These are phyloP conservation scores for Eulemur coronatus DNA, from an alignment of 2,797 vertebrate species.

Conservation along the genomic window DNA sequence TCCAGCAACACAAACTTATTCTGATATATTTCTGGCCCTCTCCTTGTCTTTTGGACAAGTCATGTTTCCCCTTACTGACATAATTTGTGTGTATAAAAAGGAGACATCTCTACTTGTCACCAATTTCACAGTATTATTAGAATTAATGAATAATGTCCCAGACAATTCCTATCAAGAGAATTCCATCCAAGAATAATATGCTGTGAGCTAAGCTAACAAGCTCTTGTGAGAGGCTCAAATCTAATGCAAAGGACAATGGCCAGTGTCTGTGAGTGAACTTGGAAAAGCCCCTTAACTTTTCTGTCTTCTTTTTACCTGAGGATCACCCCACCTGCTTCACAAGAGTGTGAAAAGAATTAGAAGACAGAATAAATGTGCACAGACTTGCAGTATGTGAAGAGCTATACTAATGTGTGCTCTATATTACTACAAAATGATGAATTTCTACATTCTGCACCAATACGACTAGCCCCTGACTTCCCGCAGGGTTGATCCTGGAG, in stretches of 20 bases:
- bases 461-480: not conserved
- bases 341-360: not conserved
- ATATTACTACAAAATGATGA: not conserved
- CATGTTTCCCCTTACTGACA: not conserved
- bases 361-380: not conserved
- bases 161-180: not conserved
- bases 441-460: not conserved
- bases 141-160: not conserved
- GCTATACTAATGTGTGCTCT: not conserved
- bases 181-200: not conserved
- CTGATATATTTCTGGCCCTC: not conserved
- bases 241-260: not conserved
- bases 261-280: not conserved
- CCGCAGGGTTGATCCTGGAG: not conserved
- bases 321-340: not conserved
- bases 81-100: not conserved
- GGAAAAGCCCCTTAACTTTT: not conserved
- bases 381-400: not conserved
- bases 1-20: not conserved
- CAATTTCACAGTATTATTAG: not conserved
- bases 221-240: not conserved
- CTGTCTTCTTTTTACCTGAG: not conserved
- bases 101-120: not conserved
- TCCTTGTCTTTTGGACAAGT: not conserved
- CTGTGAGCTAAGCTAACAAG: not conserved